These are phyloP conservation scores for Cricetomys ansorgei DNA, from an alignment of 2,113 vertebrate genomes.

Conservation along the genomic window DNA sequence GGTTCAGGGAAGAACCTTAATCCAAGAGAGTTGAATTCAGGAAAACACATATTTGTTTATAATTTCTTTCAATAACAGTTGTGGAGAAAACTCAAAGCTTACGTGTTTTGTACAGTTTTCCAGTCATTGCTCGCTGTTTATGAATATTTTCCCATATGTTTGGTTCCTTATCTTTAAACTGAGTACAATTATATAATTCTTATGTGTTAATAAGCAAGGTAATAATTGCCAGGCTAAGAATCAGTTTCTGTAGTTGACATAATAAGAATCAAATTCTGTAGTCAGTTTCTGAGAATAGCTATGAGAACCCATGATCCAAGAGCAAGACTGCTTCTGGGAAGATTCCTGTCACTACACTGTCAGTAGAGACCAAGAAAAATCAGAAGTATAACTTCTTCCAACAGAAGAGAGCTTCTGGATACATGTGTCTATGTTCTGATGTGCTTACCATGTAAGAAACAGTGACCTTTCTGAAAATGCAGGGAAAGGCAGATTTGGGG, in stretches of 20 bases:
- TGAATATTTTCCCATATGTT: background rate
- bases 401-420: background rate
- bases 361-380: background rate
- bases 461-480: background rate
- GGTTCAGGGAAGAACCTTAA: background rate
- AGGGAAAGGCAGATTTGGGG: background rate
- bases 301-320: background rate
- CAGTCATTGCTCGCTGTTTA: background rate
- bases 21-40: background rate
- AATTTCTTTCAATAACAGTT: background rate
- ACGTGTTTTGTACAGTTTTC: background rate
- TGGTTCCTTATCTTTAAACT: background rate
- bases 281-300: too few relatives aligned
- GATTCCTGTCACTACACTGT: background rate
- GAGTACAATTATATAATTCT: background rate
- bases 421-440: background rate
- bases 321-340: background rate
- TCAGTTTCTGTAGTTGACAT: background rate
- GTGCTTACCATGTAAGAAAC: too few relatives aligned
- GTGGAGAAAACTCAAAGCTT: background rate
- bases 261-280: background rate
- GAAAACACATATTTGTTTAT: background rate
- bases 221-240: background rate
- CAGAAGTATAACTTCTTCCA: background rate
- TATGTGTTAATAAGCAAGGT: background rate